phyloP scores from a whole-genome alignment of 2,888 invertebrate genomes.

The Eupeodes luniger region DNA sequence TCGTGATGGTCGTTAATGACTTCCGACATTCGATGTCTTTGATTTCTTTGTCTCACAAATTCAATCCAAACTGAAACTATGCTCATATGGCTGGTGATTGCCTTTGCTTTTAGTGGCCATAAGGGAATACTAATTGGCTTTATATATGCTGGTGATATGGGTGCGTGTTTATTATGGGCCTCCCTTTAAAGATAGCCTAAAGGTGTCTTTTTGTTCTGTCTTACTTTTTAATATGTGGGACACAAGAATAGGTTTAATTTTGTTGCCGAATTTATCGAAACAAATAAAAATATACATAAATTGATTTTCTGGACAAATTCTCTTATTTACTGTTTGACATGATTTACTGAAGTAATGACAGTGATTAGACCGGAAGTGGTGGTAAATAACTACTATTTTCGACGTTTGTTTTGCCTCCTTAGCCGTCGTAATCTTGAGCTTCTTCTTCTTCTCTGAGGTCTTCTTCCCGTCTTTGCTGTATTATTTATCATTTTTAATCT shows the following conservation, averaged over 20 bases:
- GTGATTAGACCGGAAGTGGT: neutral
- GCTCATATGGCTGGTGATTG: slow-evolving; percentile 16
- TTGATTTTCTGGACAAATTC: slow-evolving; percentile 8
- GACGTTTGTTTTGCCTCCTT: neutral
- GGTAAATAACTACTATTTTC: slow-evolving; percentile 6
- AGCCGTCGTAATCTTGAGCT: neutral
- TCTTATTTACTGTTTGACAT: neutral
- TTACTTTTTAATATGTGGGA: neutral
- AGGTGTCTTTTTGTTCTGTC: slow-evolving; percentile 4
- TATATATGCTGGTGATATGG: slow-evolving; percentile 20
- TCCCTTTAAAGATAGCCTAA: slow-evolving; percentile 2
- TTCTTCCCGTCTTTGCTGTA: neutral
- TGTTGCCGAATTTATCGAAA: slow-evolving; percentile 24
- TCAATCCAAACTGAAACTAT: slow-evolving; percentile 30
- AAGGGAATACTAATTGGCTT: slow-evolving; percentile 71
- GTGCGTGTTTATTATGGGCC: slow-evolving; percentile 51
- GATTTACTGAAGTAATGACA: neutral
- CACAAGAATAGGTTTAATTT: neutral
- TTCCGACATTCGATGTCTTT: slow-evolving; percentile 72
- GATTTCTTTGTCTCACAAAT: slow-evolving; percentile 47
- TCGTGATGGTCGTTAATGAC: slow-evolving; percentile 58
- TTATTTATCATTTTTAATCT: neutral
- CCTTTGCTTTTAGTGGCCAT: slow-evolving; percentile 33
- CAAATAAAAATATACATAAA: slow-evolving; percentile 24
- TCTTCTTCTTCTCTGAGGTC: neutral